phyloP scores from a whole-genome alignment of 2,797 vertebrate genomes.

The Dipus sagitta region DNA sequence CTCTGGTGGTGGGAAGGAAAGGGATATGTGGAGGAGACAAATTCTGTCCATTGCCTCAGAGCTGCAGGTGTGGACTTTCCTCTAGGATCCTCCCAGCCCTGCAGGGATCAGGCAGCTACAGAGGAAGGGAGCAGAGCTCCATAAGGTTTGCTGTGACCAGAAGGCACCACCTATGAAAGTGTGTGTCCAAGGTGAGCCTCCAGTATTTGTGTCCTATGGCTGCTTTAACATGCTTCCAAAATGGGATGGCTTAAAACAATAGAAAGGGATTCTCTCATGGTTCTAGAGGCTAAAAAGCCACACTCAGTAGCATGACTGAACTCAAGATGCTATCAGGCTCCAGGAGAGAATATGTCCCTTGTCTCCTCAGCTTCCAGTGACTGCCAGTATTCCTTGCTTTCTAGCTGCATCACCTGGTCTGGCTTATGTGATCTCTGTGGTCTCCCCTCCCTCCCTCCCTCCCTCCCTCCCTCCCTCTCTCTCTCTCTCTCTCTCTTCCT shows the following conservation, averaged over 20 bases:
- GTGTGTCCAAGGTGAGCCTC: neutral
- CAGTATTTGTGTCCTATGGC: neutral
- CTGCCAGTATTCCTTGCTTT: neutral
- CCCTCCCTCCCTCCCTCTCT: neutral
- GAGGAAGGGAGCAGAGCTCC: neutral
- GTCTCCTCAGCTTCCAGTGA: neutral
- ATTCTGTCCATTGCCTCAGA: neutral
- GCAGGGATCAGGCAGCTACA: neutral
- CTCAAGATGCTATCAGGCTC: neutral
- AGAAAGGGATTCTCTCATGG: neutral
- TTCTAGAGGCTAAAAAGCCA: slow-evolving; percentile 9
- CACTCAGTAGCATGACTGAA: neutral
- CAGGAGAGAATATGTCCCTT: neutral
- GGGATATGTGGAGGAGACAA: neutral
- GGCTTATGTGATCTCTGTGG: no score
- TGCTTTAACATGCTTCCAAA: slow-evolving; percentile 7
- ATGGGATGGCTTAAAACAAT: neutral
- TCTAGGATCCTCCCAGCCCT: neutral
- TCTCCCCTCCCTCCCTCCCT: neutral
- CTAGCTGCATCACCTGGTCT: neutral
- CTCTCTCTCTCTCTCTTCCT: neutral
- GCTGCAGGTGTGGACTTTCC: neutral
- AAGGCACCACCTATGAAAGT: neutral
- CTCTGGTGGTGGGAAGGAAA: neutral
- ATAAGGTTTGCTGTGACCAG: neutral